phyloP scores from a whole-genome alignment of 2,113 vertebrate species.

The Maccullochella peelii region DNA sequence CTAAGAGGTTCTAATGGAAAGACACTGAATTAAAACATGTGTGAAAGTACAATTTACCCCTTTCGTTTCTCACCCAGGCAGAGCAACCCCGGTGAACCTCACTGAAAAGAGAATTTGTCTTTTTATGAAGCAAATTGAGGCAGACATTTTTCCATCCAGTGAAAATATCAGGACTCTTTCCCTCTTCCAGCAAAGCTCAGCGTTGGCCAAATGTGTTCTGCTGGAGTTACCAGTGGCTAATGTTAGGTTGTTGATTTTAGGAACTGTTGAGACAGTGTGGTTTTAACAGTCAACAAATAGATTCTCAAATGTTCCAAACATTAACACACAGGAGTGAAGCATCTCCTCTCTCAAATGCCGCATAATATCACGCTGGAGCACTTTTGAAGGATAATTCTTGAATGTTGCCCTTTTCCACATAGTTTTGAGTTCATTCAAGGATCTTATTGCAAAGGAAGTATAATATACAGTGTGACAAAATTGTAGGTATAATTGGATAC shows the following conservation, averaged over 20 bases:
- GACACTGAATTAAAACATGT: slow-evolving; percentile 81
- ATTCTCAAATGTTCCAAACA: slow-evolving; percentile 63
- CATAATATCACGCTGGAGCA: neutral
- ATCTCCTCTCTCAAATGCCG: slow-evolving; percentile 19
- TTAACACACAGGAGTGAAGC: slow-evolving; percentile 42
- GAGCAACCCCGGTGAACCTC: slow-evolving; percentile 57
- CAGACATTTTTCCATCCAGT: slow-evolving; percentile 69
- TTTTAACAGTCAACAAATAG: slow-evolving; percentile 68
- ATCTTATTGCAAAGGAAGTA: slow-evolving; percentile 26
- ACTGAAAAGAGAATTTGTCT: slow-evolving; percentile 60
- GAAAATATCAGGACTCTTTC: slow-evolving; percentile 62
- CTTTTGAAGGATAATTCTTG: slow-evolving; percentile 2
- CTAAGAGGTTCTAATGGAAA: slow-evolving; percentile 75
- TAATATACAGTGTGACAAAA: slow-evolving; percentile 20
- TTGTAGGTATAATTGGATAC: slow-evolving; percentile 17
- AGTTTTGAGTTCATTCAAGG: slow-evolving; percentile 41
- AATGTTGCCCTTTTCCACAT: slow-evolving; percentile 5
- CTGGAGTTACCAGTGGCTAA: slow-evolving; percentile 63
- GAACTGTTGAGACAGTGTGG: slow-evolving; percentile 61
- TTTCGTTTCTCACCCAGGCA: slow-evolving; percentile 68
- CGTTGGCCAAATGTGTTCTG: slow-evolving; percentile 61
- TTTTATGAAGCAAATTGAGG: slow-evolving; percentile 70
- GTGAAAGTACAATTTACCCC: slow-evolving; percentile 75
- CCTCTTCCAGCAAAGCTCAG: slow-evolving; percentile 45
- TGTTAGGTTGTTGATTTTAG: slow-evolving; percentile 61